Evolutionary conservation across 1,140 invertebrate genomes (phyloP).

Genomic region (Bombus affinis): DNA sequence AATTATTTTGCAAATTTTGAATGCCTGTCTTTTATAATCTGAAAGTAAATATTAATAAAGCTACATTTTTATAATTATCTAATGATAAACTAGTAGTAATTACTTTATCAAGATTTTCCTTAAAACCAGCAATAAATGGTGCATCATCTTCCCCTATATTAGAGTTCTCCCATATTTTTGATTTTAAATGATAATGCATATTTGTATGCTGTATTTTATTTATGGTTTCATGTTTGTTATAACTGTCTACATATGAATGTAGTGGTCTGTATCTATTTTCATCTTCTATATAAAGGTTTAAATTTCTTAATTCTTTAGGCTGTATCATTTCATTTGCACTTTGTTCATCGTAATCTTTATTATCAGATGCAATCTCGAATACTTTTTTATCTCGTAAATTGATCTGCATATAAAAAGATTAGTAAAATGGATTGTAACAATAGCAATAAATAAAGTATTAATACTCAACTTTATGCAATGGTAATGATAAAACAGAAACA

Average conservation of each 20-base stretch:
- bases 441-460: not conserved
- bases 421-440: conserved; percentile 4
- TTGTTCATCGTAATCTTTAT: conserved; percentile 69
- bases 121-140: conserved; percentile 71
- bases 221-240: conserved; percentile 60
- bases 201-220: conserved; percentile 35
- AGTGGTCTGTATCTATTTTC: conserved; percentile 69
- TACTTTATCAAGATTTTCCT: conserved; percentile 63
- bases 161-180: conserved; percentile 47
- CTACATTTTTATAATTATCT: not conserved
- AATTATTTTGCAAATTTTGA: conserved; percentile 19
- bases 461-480: conserved; percentile 64
- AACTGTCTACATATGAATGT: conserved; percentile 72
- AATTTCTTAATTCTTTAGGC: conserved; percentile 59
- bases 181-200: conserved; percentile 34
- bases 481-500: conserved; percentile 46
- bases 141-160: conserved; percentile 50
- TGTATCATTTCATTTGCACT: conserved; percentile 75
- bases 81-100: conserved; percentile 9
- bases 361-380: conserved; percentile 68
- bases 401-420: conserved; percentile 47
- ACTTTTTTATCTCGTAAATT: conserved; percentile 62
- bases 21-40: conserved; percentile 15
- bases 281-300: conserved; percentile 57
- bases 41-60: conserved; percentile 18